Evolutionary conservation across 2,797 vertebrate genomes (phyloP).

Genomic region (Melanogrammus aeglefinus): DNA sequence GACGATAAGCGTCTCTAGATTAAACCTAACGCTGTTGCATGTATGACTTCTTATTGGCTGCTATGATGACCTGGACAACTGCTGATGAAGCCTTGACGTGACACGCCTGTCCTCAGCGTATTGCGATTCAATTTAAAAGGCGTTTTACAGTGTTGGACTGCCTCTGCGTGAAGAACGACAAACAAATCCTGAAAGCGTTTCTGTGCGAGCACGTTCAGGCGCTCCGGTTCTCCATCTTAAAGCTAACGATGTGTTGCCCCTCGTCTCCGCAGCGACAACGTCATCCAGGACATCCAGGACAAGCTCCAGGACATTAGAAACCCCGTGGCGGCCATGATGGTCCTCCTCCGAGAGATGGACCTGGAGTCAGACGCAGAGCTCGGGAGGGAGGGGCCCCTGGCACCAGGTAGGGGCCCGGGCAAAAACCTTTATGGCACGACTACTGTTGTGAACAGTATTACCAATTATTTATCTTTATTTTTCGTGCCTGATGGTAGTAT

Average conservation of each 20-base stretch:
- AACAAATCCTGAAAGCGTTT: neutral
- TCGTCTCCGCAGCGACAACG: conserved; percentile 69
- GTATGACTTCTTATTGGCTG: too few species aligned
- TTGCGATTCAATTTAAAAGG: too few species aligned
- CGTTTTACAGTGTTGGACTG: neutral
- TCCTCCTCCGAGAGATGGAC: conserved; percentile 89
- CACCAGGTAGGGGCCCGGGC: conserved; percentile 38
- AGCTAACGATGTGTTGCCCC: neutral
- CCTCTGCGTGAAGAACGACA: neutral
- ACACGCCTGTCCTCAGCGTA: too few species aligned
- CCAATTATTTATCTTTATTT: too few species aligned
- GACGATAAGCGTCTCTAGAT: too few species aligned
- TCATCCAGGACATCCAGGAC: conserved; percentile 86
- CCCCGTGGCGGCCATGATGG: conserved; percentile 78
- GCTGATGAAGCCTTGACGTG: too few species aligned
- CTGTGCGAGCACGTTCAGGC: neutral
- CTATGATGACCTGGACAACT: too few species aligned
- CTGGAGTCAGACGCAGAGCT: conserved; percentile 83
- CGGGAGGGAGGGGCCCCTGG: conserved; percentile 43
- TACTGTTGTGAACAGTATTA: too few species aligned
- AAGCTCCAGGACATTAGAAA: conserved; percentile 89
- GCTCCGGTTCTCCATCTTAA: neutral
- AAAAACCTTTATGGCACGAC: too few species aligned
- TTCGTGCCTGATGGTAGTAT: too few species aligned
- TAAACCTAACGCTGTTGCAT: too few species aligned